Base-by-base conservation (phyloP, 2,888 invertebrate genomes). In the Siphonodentalium dalli region DNA sequence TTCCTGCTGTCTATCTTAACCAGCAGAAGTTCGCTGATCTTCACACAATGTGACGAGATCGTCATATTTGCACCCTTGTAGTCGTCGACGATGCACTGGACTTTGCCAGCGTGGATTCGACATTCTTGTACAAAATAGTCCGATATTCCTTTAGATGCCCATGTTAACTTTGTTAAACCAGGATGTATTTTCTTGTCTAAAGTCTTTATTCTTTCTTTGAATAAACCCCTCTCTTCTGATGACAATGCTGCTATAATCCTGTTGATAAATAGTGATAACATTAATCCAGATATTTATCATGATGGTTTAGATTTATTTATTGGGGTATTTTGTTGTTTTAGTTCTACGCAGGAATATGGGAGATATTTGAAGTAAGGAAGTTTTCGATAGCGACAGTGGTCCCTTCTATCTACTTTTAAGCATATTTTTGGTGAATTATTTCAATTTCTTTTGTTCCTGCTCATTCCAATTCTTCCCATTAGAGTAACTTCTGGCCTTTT, bases 11-110 rank as follows among this genome's bases (percentile, higher is more conserved):
- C 81, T 33, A 83, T 79, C 38, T 73, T 75, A 35, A 83, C 73
- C 13, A 83, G 70, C 13, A 80, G 64, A 37, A 73, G 62, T 50
- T 82, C 78, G 57, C 80, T 79, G 45, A 83, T 74, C 46, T 73
- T 74, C 33, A 78, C 77, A 65, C 81, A 82, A 49, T 71, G 67
- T 20, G 54, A 60, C 2, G 75, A 72, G 47, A 82, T 80, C 28
- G 72, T 70, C 68, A 74, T 71, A 79, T 92, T 92, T 57, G 90
- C 89, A 29, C 86, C 87, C 82, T 94, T 93, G 78, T 93, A 94
- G 15, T 89, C 88, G 52, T 90, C 89, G 6, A 93, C 84, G 66
- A 90, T 90, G 57, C 88, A 87, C 85, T 92, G 81, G 35, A 77
- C 70, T 64, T 76, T 79, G 48, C 68, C 69, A 28, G 81, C 80